Conservation (phyloP, 2,888 invertebrate genomes). For the Drosophila macrothrix region DNA sequence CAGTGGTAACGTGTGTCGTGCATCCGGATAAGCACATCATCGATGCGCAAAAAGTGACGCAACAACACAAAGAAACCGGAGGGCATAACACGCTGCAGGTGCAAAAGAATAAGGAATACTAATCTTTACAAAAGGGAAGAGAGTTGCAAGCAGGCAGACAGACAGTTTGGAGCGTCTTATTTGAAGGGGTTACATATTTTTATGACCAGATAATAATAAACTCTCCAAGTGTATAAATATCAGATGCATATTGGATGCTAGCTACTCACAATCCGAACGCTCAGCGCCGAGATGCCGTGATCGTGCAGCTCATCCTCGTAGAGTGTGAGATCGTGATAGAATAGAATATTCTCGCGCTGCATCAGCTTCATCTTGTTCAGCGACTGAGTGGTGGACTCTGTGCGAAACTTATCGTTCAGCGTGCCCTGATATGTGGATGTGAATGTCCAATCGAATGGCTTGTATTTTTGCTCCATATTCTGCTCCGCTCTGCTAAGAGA, state of each 20-base stretch:
- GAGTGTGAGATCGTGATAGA: constrained; percentile 96
- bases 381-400: constrained; percentile 89
- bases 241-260: neutral
- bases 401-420: constrained; percentile 87
- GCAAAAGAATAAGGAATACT: no score
- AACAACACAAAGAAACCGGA: constrained; percentile 95
- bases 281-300: constrained; percentile 96
- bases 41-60: constrained; percentile 96
- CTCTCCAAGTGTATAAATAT: neutral
- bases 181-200: no score
- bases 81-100: constrained; percentile 97
- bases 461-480: constrained; percentile 90
- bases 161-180: neutral
- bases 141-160: neutral
- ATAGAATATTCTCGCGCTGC: constrained; percentile 95
- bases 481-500: constrained; percentile 87
- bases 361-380: constrained; percentile 96
- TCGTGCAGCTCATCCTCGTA: constrained; percentile 99
- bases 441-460: constrained; percentile 99
- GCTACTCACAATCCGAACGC: constrained; percentile 95
- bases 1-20: constrained; percentile 95
- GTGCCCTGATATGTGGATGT: constrained; percentile 96
- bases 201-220: neutral
- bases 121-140: neutral
- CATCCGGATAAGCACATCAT: constrained; percentile 94